Percentiles rank a stretch among this genome's conserved stretches.
Evolutionary conservation across 1,140 invertebrate species (phyloP).

Genomic region (Cyphomyrmex costatus): DNA sequence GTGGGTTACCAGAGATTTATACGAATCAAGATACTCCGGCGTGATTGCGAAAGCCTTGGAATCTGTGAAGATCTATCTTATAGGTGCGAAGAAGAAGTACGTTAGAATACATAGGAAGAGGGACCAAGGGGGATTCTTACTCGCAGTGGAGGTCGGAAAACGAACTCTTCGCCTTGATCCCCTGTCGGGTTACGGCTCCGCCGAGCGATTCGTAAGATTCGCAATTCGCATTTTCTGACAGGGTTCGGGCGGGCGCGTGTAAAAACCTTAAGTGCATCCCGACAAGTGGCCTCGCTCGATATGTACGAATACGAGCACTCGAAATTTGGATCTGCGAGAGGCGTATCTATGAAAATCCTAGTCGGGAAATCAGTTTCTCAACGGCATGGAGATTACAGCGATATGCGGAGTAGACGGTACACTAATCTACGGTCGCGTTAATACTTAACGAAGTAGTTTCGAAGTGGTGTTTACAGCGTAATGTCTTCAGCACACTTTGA

Average conservation of each 20-base stretch:
- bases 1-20: slow-evolving; percentile 79
- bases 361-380: slow-evolving; percentile 50
- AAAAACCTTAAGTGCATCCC: slow-evolving; percentile 58
- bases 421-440: slow-evolving; percentile 55
- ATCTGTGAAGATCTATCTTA: slow-evolving; percentile 75
- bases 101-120: slow-evolving; percentile 58
- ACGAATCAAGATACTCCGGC: slow-evolving; percentile 78
- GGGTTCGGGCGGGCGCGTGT: background rate
- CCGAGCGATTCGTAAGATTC: slow-evolving; percentile 43
- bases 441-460: slow-evolving; percentile 58
- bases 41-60: slow-evolving; percentile 73
- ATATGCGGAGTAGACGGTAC: slow-evolving; percentile 31
- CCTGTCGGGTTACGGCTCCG: slow-evolving; percentile 20
- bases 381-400: slow-evolving; percentile 39
- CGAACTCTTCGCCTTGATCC: slow-evolving; percentile 52
- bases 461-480: slow-evolving; percentile 37
- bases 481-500: slow-evolving; percentile 51
- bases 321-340: slow-evolving; percentile 7
- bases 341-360: background rate
- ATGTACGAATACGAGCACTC: slow-evolving; percentile 1
- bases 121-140: slow-evolving; percentile 31
- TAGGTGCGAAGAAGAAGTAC: slow-evolving; percentile 73
- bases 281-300: slow-evolving; percentile 35
- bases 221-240: slow-evolving; percentile 51
- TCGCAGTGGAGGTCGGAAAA: slow-evolving; percentile 33